These are phyloP conservation scores for Erpobdella octoculata DNA, from an alignment of 2,888 invertebrate species.

Conservation along the genomic window DNA sequence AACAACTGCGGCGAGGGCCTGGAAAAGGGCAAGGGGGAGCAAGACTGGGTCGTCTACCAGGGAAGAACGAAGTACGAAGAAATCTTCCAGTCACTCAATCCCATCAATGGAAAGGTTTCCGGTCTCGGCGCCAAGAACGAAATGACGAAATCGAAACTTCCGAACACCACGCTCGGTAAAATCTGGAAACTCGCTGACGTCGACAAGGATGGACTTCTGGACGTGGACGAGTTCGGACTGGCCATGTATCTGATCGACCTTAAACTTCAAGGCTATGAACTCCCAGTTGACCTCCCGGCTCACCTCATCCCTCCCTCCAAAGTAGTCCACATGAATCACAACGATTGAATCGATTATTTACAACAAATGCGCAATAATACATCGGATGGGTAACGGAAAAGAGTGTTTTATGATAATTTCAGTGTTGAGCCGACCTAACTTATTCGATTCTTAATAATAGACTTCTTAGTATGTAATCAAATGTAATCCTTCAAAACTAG, in stretches of 20 bases:
- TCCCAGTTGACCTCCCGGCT: slow-evolving; percentile 75
- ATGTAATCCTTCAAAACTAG: too few species aligned
- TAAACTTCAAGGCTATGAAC: slow-evolving; percentile 67
- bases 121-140: slow-evolving; percentile 80
- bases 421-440: too few species aligned
- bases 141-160: slow-evolving; percentile 90
- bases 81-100: slow-evolving; percentile 58
- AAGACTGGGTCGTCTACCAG: slow-evolving; percentile 90
- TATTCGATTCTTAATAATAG: too few species aligned
- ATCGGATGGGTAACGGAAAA: too few species aligned
- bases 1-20: slow-evolving; percentile 67
- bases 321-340: slow-evolving; percentile 10
- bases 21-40: slow-evolving; percentile 86
- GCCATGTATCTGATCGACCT: slow-evolving; percentile 70
- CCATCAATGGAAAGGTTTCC: slow-evolving; percentile 86
- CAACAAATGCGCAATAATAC: too few species aligned
- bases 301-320: slow-evolving; percentile 77
- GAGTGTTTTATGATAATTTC: not conserved
- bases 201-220: slow-evolving; percentile 88
- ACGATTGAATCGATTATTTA: not conserved
- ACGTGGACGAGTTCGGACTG: slow-evolving; percentile 93
- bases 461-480: too few species aligned
- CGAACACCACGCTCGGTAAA: slow-evolving; percentile 85
- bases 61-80: slow-evolving; percentile 79
- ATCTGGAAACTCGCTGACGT: slow-evolving; percentile 97